Conservation (phyloP, 1,140 invertebrate genomes). For the Lutraria rhynchaena region DNA sequence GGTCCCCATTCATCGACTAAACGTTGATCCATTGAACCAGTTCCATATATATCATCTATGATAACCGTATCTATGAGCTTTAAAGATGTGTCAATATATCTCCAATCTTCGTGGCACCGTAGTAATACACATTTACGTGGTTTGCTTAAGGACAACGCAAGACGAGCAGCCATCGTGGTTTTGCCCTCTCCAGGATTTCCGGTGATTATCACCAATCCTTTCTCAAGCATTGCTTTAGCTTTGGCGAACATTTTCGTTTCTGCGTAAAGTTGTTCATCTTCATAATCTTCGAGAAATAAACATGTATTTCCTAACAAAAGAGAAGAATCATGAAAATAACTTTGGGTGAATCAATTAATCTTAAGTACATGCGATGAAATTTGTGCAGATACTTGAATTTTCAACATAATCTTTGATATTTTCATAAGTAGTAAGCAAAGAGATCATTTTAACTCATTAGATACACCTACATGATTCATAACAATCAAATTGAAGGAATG, state of each 20-base stretch:
- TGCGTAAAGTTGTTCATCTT: slow-evolving; percentile 12
- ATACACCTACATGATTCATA: too few species aligned
- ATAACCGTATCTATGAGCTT: slow-evolving; percentile 28
- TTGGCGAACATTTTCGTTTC: slow-evolving; percentile 8
- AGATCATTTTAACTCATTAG: too few species aligned
- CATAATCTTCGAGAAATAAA: slow-evolving; percentile 19
- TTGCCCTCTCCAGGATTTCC: slow-evolving; percentile 52
- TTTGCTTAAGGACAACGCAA: not conserved
- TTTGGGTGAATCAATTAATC: too few species aligned
- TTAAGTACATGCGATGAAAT: too few species aligned
- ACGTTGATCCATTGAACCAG: slow-evolving; percentile 26
- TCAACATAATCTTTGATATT: too few species aligned
- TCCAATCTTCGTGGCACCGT: not conserved
- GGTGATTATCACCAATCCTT: slow-evolving; percentile 2
- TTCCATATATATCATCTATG: slow-evolving; percentile 53
- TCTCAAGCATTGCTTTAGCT: slow-evolving; percentile 7
- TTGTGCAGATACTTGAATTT: too few species aligned
- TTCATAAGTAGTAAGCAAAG: too few species aligned
- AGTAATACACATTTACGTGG: slow-evolving; percentile 8
- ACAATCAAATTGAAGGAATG: too few species aligned
- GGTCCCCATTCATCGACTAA: slow-evolving; percentile 11
- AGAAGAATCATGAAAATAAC: too few species aligned
- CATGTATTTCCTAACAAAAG: too few species aligned
- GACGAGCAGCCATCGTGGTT: slow-evolving; percentile 41
- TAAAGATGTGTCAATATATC: slow-evolving; percentile 14